Evolutionary conservation across 1,140 invertebrate species (phyloP), one percentile per base, ranked within the genome.

Genomic region (Babylonia areolata): DNA sequence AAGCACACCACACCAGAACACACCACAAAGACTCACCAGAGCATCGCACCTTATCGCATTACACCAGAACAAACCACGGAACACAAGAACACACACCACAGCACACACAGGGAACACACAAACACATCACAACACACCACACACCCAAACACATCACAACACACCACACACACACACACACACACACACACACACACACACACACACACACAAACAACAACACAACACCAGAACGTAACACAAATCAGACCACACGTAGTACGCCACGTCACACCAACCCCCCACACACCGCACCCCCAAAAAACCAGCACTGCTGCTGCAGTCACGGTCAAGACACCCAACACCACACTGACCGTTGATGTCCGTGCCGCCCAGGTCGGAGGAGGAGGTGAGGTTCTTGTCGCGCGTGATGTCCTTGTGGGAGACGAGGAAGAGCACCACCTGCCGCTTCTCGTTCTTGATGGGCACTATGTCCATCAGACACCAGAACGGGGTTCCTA

Each of bases 381-480:
- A 81, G 20, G 79, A 78, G 37, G 82, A 73, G 39, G 46, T 42
- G 37, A 39, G 17, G n/a, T 81, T 79, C 94, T 98, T 98, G 85
- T 97, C 97, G 92, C 97, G 96, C 39, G 98, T 98, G 94, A 99
- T 98, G 94, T 99, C 98, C 95, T 99, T 99, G 95, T 99, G 98
- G 0, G 98, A 99, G 78, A 98, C 98, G 90, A 99, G 95, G 93
- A 98, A 99, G 84, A 99, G 95, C 0, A 99, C 98, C 90, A 99
- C 98, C 95, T 99, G 98, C 87, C 98, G 96, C 94, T 99, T 99
- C 93, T 99, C 98, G 96, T 99, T 99, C 95, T 99, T 99, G 95
- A 99, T 99, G 91, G 98, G 98, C 69, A 99, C 98, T 93, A 99
- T 99, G 95, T 99, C 98, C 94, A 99, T 96, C 87, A 99, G 95